Evolutionary conservation across 2,888 invertebrate species (phyloP), one percentile per base, ranked within the genome.

Genomic region (Spodoptera littoralis): DNA sequence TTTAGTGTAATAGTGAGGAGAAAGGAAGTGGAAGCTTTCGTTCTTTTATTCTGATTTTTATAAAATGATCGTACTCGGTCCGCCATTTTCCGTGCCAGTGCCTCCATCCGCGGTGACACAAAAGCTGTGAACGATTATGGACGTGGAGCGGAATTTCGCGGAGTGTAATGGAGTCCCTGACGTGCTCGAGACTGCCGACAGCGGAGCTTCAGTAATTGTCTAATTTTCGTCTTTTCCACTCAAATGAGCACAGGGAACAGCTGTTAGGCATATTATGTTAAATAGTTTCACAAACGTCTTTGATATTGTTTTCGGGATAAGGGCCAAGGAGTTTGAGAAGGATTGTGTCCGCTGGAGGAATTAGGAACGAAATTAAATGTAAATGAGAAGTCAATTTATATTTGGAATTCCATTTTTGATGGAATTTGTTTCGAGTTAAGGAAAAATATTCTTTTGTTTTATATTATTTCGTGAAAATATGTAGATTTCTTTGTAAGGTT

Each of bases 31-130:
- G 64, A 73, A 64, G 74, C 64, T 70, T 73, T 44, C 30, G 49
- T 61, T 62, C 61, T 71, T 66, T 70, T 76, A 67, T 63, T 57
- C 60, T 53, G 54, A 60, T 63, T 77, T 72, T 70, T 67, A 72
- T 73, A 70, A 79, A 83, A 78, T 75, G 55, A 58, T 75, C 72
- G 58, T 70, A 65, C 74, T 75, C 65, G 65, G 66, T 77, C 73
- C 76, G 81, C 82, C 79, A 88, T 89, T 88, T 86, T 84, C 84
- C 85, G 75, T 78, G 71, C 80, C 82, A 83, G 79, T 81, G 79
- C 73, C 57, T 77, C 59, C 62, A 70, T 73, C 75, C 77, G 70
- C 66, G 75, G 78, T 73, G 78, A 66, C 75, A 85, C 82, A 85
- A 85, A 84, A 85, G 85, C 83, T 77, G 70, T 66, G 77, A 70